Conservation (phyloP, 2,888 invertebrate genomes). For the Drosophila setosimentum region DNA sequence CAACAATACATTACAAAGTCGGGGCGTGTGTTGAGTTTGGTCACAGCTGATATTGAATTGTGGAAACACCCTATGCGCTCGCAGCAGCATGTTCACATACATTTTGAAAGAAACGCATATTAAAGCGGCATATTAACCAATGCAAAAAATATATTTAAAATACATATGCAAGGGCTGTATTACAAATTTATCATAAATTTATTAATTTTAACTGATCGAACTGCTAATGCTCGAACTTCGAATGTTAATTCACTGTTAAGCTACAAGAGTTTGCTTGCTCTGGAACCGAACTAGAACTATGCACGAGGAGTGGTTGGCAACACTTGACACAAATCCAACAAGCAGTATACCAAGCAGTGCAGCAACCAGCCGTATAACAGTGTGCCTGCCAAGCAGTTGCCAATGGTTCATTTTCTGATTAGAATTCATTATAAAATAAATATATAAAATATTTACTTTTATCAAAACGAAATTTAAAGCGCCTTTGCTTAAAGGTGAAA, state of each 20-base stretch:
- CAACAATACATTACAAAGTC: too few species aligned
- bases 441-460: neutral
- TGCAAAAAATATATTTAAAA: neutral
- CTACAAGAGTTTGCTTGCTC: neutral
- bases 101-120: neutral
- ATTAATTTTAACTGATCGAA: neutral
- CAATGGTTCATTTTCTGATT: neutral
- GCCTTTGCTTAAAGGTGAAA: too few species aligned
- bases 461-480: neutral
- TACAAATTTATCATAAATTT: neutral
- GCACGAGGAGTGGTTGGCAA: slow-evolving; percentile 19
- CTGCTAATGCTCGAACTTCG: neutral
- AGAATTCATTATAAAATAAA: neutral
- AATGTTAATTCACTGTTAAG: neutral
- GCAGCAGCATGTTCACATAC: neutral
- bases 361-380: neutral
- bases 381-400: neutral
- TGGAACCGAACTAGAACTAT: slow-evolving; percentile 8
- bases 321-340: neutral
- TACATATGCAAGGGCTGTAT: neutral
- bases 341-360: neutral
- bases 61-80: neutral
- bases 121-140: neutral
- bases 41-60: slow-evolving; percentile 32
- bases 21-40: slow-evolving; percentile 43